phyloP scores from a whole-genome alignment of 2,797 vertebrate species.

The Gorsachius magnificus region DNA sequence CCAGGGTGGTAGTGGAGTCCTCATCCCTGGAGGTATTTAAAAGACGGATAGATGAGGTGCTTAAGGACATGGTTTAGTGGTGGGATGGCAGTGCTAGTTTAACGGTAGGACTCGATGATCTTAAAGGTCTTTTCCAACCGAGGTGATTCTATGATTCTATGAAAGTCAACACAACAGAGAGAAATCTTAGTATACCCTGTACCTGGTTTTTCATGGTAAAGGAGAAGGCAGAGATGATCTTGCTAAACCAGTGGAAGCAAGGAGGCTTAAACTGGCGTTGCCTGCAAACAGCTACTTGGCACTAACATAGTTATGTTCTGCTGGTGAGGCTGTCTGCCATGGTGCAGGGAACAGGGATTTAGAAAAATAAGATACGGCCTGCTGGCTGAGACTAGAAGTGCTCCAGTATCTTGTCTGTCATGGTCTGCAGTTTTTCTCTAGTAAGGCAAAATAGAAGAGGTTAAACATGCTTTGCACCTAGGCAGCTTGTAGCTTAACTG shows the following conservation, averaged over 20 bases:
- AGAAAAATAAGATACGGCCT: not conserved
- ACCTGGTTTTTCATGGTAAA: not conserved
- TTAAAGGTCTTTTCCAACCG: too few species aligned
- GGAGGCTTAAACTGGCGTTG: not conserved
- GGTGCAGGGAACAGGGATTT: not conserved
- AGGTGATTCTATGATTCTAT: too few species aligned
- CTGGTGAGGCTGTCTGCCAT: accelerated
- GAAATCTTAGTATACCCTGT: not conserved
- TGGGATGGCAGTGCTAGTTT: too few species aligned
- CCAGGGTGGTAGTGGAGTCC: too few species aligned
- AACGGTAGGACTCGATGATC: too few species aligned
- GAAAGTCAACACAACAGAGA: not conserved
- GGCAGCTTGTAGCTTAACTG: not conserved
- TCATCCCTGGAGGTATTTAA: too few species aligned
- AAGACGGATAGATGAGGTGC: too few species aligned
- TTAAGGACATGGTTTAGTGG: too few species aligned
- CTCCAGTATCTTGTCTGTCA: not conserved
- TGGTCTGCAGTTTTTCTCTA: not conserved
- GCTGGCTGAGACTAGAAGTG: not conserved
- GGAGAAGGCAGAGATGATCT: not conserved
- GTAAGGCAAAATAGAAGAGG: not conserved
- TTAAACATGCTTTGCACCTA: not conserved
- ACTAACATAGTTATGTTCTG: not conserved
- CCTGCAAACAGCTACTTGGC: not conserved
- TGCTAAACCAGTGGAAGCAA: not conserved